Evolutionary conservation across 1,140 invertebrate species (phyloP), one percentile per base, ranked within the genome.

Genomic region (Drepana arcuata): DNA sequence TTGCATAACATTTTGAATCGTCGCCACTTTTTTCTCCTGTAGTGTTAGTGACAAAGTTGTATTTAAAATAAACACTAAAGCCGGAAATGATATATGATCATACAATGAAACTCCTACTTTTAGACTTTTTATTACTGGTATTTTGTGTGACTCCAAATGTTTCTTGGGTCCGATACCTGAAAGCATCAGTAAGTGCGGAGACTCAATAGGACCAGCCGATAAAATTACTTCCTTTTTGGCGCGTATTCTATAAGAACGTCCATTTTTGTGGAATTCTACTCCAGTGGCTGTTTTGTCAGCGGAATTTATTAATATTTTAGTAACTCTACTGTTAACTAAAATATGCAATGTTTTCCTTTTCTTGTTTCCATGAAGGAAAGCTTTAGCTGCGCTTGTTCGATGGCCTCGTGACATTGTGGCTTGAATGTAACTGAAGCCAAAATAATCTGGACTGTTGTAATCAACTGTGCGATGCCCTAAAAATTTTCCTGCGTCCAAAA

Each of bases 171-270:
- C 93, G 4, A 95, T 84, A 0, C 94, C 94, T 1, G 91, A 93
- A 0, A 95, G 79, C 89, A 94, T 92, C 14, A 95, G 69, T 5
- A 95, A 50, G 69, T 95, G 92, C 0, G 93, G 91, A 1, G 92
- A 91, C 62, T 91, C 91, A 18, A 95, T 88, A 0, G 92, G 84
- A 0, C 93, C 93, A 6, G 90, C 91, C 18, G 90, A 88, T 5
- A 91, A 43, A 18, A 91, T 89, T 0, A 91, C 86, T 71, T 93
- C 92, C 50, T 88, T 91, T n/a, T 65, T 79, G 0, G 88, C 89
- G 36, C 72, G 77, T 3, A 87, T 84, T 18, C 65, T 67, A 32
- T 81, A 84, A 1, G 45, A 32, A 14, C 59, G 67, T 15, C 73
- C 77, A 16, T 85, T 72, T 27, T 83, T 81, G 2, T 83, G 39